Evolutionary conservation across 2,113 vertebrate genomes (phyloP), one percentile per base, ranked within the genome.

Genomic region (Passer montanus): DNA sequence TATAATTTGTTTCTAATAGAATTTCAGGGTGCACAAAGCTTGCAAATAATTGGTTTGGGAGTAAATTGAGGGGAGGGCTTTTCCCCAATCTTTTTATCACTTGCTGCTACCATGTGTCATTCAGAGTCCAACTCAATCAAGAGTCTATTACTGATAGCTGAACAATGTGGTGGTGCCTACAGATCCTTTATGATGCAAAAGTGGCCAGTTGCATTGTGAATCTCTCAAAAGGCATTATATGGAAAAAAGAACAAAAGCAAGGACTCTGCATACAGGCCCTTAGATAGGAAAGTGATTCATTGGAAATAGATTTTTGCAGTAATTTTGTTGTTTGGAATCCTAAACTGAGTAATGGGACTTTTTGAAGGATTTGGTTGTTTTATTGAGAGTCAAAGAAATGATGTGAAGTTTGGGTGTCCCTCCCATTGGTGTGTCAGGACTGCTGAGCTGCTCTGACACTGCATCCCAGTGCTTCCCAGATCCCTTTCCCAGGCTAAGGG

Each of bases 81-180:
- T 73, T 58, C 84, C 94, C 68, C 82, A 58, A 11, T 83, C 85
- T 90, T 89, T 97, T 95, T 93, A 39, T 94, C 77, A 91, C 92
- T 96, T 83, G 81, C 89, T 95, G 63, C 77, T 94, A 28, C 82
- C 84, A 0, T 96, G 72, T 88, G 64, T 92, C 93, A 56, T 87
- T 95, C 53, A 82, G 90, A 86, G 64, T 55, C 70, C 76, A 94
- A 92, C 88, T 92, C 87, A 94, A 95, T 97, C 89, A 90, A 63
- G 82, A 91, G 87, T 93, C 92, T 82, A 64, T 96, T 96, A 90
- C 84, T 87, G 94, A 78, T 96, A 86, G 92, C 84, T 53, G 52
- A 93, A 97, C 92, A 96, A 93, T 95, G 93, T 92, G 93, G 93
- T 92, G 93, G 81, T 76, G 94, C 93, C 95, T 86, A 84, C 93